Base-by-base conservation (phyloP, 2,113 vertebrate species). In the Apus apus region DNA sequence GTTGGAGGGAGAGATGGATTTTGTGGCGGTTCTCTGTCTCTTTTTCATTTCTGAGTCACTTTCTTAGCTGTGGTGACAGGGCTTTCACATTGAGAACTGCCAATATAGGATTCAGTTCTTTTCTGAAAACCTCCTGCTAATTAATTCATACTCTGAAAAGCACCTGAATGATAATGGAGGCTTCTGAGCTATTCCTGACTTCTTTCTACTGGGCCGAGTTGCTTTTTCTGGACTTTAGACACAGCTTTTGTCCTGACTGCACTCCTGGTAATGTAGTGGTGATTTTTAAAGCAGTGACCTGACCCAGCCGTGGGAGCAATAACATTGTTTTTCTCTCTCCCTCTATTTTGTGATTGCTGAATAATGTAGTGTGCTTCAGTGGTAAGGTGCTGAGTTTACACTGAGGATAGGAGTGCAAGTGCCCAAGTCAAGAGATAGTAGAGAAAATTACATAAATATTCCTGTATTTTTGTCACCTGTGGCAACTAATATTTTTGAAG, bases 41-140 rank as follows among this genome's bases (percentile, higher is more conserved):
- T n/a, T 94, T 96, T 89, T 85, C 8, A 70, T 92, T 84, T 97
- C 89, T 93, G 61, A 97, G 91, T 89, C 53, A 78, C 30, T 70
- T 86, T 88, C 94, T 87, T 57, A 74, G 70, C 64, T 2, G 1
- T 36, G 29, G 45, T 77, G 90, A 81, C 73, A 87, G 57, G 45
- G 58, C 36, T 87, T 96, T 95, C 72, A 77, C 23, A 48, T 43
- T 87, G 40, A 92, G 80, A 94, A 54, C 50, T 96, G 53, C 11
- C 60, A 93, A 54, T 81, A 62, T 87, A 64, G 56, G 45, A 89
- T 84, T 66, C 9, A 67, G 2, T 89, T 90, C 2, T 77, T 72
- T 85, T 71, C 74, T 79, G 38, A 90, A 88, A 94, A 30, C 45
- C 61, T 94, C 60, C 22, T 87, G 40, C 79, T 97, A 87, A 94